Evolutionary conservation across 1,140 invertebrate genomes (phyloP), one percentile per base, ranked within the genome.

Genomic region (Acromyrmex echinatior): DNA sequence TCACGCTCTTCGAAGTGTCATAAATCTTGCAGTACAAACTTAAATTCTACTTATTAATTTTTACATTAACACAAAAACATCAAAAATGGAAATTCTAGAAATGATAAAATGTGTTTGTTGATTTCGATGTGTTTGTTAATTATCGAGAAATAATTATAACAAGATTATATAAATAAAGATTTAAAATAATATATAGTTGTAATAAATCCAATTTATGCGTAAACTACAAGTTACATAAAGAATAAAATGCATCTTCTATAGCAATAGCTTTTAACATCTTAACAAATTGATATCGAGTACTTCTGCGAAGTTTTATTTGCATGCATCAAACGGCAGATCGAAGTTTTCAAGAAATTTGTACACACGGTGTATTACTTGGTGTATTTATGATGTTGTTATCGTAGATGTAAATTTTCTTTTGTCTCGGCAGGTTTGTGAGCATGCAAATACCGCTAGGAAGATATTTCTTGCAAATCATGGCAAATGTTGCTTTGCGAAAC

Each of bases 331-430:
- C 9, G 25, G 12, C 5, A 62, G 28, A 84, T 84, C 39, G 70
- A 84, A 84, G 68, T 49, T 82, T 82, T 39, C 68, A 60, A 74
- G 70, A 84, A 84, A 51, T 84, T 76, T 74, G 7, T 58, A 35
- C n/a, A 14, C 80, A 0, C n/a, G 5, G 16, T 58, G 53, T 70
- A 76, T 76, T 76, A 3, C 5, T 31, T 7, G 31, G 53, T 81
- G 28, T 60, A 90, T 90, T 90, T 90, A 90, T 68, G 76, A 51
- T 71, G 14, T 10, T 51, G 80, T 90, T 90, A 90, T 90, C 89
- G 18, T 62, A 68, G 78, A 86, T 49, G 86, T 90, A 90, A 90
- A 90, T 90, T 90, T 90, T 88, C 81, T 49, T 80, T 86, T 65
- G 73, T 62, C 74, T 86, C 56, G 62, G 45, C 62, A 28, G 66